A percentile compares a stretch with the other conserved stretches of the same genome.
Evolutionary conservation across 2,888 invertebrate genomes (phyloP).

Genomic region (Rhamnusium bicolor): DNA sequence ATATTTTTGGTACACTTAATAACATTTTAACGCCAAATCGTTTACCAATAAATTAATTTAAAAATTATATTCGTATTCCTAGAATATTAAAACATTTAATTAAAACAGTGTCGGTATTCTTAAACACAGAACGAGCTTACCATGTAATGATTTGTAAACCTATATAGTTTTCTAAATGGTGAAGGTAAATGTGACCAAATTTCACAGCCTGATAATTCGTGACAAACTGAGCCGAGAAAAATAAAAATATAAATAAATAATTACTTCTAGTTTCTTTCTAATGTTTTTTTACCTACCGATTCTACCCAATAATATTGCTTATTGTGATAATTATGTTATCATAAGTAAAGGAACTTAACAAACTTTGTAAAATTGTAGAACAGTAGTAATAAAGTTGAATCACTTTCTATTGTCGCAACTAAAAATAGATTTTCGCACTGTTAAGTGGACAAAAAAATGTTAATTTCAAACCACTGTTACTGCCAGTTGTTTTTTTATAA

Average conservation of each 20-base stretch:
- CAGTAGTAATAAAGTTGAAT: too few species aligned
- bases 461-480: too few species aligned
- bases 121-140: background rate
- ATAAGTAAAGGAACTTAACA: too few species aligned
- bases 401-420: too few species aligned
- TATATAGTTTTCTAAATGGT: background rate
- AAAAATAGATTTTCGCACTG: too few species aligned
- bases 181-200: background rate
- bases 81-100: background rate
- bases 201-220: background rate
- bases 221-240: background rate
- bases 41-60: background rate
- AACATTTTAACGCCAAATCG: background rate
- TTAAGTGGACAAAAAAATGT: too few species aligned
- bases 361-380: too few species aligned
- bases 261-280: too few species aligned
- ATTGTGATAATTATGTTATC: too few species aligned
- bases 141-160: background rate
- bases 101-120: background rate
- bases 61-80: background rate
- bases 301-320: too few species aligned
- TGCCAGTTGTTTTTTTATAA: too few species aligned
- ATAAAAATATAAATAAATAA: background rate
- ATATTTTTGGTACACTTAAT: background rate
- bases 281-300: too few species aligned